A percentile compares a stretch with the other conserved stretches of the same genome.
These are phyloP conservation scores for Catharus bicknelli DNA, from an alignment of 2,113 vertebrate species.

Conservation along the genomic window DNA sequence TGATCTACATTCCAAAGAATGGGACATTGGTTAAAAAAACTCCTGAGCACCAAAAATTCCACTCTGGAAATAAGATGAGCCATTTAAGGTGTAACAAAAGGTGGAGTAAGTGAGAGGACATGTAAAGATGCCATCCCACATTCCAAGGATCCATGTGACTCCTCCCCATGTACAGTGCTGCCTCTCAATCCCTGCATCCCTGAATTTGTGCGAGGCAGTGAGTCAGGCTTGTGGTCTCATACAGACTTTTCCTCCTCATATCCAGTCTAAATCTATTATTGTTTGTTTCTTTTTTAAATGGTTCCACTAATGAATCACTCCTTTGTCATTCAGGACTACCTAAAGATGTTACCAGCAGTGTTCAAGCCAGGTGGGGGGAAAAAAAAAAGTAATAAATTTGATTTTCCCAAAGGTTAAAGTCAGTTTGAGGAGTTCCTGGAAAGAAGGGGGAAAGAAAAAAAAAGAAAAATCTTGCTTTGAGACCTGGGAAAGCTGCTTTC, in stretches of 20 bases:
- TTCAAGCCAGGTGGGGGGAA: background rate
- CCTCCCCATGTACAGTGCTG: background rate
- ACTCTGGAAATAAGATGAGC: background rate
- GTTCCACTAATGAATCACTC: background rate
- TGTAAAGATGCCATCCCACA: background rate
- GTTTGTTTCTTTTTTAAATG: too few species aligned
- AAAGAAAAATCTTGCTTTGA: background rate
- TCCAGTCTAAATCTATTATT: background rate
- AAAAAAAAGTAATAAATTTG: background rate
- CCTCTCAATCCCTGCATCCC: background rate
- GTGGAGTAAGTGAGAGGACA: background rate
- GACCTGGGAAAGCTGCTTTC: background rate
- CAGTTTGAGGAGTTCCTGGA: background rate
- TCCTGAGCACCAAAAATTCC: background rate
- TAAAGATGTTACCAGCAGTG: background rate
- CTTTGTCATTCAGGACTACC: background rate
- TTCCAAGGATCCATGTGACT: background rate
- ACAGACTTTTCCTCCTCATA: background rate
- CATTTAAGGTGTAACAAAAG: background rate
- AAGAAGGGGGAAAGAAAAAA: background rate
- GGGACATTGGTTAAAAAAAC: fast-evolving
- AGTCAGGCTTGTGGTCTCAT: background rate
- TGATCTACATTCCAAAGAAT: background rate
- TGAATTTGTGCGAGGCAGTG: background rate
- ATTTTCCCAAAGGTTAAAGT: background rate